A percentile compares a stretch with the other conserved stretches of the same genome.
phyloP scores from a whole-genome alignment of 2,888 invertebrate genomes.

The Drosophila lacicola region DNA sequence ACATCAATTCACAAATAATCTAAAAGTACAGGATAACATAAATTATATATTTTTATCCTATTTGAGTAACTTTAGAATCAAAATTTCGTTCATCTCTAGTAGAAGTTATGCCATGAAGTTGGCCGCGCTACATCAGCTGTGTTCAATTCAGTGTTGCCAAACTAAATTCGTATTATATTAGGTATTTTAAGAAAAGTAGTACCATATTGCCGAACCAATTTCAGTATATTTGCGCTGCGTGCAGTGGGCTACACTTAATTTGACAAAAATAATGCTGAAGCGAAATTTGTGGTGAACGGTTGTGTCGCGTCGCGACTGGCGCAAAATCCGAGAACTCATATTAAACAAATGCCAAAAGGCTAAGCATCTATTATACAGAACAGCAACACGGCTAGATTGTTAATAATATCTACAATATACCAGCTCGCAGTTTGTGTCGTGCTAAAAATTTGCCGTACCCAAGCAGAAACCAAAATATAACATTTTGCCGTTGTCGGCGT shows the following conservation, averaged over 20 bases:
- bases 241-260: slow-evolving; percentile 11
- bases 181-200: slow-evolving; percentile 15
- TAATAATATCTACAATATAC: not conserved
- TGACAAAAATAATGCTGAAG: slow-evolving; percentile 50
- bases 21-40: not conserved
- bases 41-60: not conserved
- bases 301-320: slow-evolving; percentile 48
- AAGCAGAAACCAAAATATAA: slow-evolving; percentile 13
- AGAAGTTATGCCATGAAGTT: slow-evolving; percentile 13
- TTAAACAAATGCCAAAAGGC: slow-evolving; percentile 12
- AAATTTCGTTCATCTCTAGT: not conserved
- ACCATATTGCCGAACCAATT: not conserved
- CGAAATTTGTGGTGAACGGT: slow-evolving; percentile 39
- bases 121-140: slow-evolving; percentile 27
- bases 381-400: not conserved
- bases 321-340: slow-evolving; percentile 23
- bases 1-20: not conserved
- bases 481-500: slow-evolving; percentile 31
- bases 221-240: slow-evolving; percentile 15
- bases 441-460: not conserved
- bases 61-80: not conserved
- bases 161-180: not conserved
- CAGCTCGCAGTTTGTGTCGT: slow-evolving; percentile 1
- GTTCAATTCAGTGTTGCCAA: not conserved
- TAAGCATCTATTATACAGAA: slow-evolving; percentile 1